Evolutionary conservation across 2,888 invertebrate genomes (phyloP).

Genomic region (Brachypalpus laphriformis): DNA sequence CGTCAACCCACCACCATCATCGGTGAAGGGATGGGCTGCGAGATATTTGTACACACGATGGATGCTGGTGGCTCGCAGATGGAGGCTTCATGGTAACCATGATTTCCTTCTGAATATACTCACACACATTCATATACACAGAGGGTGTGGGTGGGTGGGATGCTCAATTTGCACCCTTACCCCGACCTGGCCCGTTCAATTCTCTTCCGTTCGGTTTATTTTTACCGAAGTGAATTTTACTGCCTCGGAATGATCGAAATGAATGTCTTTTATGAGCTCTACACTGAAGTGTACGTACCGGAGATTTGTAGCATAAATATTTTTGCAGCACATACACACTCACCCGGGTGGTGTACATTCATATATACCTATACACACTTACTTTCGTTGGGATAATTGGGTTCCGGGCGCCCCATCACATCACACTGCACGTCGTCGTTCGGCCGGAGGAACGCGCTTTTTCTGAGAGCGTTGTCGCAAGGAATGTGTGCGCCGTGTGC

Average conservation of each 20-base stretch:
- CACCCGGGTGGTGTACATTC: not conserved
- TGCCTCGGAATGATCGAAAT: conserved; percentile 71
- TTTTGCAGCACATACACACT: conserved; percentile 58
- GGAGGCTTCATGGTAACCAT: conserved; percentile 50
- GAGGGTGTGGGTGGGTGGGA: not conserved
- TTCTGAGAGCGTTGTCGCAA: conserved; percentile 16
- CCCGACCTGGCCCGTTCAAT: conserved; percentile 19
- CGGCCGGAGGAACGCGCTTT: conserved; percentile 34
- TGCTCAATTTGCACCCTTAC: not conserved
- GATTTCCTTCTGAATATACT: conserved; percentile 9
- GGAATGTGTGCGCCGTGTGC: conserved; percentile 27
- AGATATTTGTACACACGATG: conserved; percentile 34
- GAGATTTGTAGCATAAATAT: conserved; percentile 74
- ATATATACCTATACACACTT: not conserved
- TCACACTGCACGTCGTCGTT: conserved; percentile 13
- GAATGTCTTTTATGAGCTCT: conserved; percentile 73
- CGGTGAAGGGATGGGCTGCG: conserved; percentile 10
- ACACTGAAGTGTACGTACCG: conserved; percentile 73
- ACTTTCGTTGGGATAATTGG: conserved; percentile 65
- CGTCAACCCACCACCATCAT: conserved; percentile 2
- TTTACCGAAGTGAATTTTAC: conserved; percentile 72
- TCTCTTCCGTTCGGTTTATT: conserved; percentile 68
- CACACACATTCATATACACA: conserved; percentile 3
- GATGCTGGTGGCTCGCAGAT: conserved; percentile 35
- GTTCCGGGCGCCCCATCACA: conserved; percentile 52